Evolutionary conservation across 2,113 vertebrate genomes (phyloP), one percentile per base, ranked within the genome.

Genomic region (Aramus guarauna): DNA sequence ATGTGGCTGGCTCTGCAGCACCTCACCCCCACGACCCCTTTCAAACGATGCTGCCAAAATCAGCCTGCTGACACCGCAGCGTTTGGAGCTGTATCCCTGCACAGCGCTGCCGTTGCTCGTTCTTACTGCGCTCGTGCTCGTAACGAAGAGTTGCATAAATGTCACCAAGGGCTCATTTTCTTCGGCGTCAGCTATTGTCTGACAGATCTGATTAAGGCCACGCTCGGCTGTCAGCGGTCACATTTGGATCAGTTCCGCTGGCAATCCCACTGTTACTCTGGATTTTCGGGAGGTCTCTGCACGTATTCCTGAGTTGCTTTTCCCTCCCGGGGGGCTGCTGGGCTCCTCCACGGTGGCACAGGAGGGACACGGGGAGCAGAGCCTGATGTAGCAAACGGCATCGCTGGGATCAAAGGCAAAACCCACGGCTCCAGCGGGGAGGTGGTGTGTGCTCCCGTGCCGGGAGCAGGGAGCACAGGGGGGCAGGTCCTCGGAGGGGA

Each of bases 381-480:
- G 34, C 63, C 34, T 34, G 26, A 14, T 41, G 59, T n/a, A 50
- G 24, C 23, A 27, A 41, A 39, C 1, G 4, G 36, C 15, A 14
- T 52, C 48, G 5, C 27, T 56, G n/a, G 32, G 11, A 45, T 56
- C 53, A 41, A 32, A 64, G 48, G 47, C 59, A 59, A 71, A 63
- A 26, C 17, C 30, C 0, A 0, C 0, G 3, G 50, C 50, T 80
- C 37, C 47, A 26, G 34, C 0, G 0, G 41, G 81, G 29, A 78
- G 48, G 43, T 80, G 67, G 45, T 21, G 34, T 30, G 48, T 66
- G 71, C 11, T 72, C 16, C 56, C 11, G 1, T 52, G 12, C 60
- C 1, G 15, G 62, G 55, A 82, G 26, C 15, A 1, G 64, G 79
- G 22, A 94, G 26, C 4, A 4, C 10, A 3, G 18, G 63, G 5